phyloP scores from a whole-genome alignment of 2,113 vertebrate species.

The Notarius lentiginosus region DNA sequence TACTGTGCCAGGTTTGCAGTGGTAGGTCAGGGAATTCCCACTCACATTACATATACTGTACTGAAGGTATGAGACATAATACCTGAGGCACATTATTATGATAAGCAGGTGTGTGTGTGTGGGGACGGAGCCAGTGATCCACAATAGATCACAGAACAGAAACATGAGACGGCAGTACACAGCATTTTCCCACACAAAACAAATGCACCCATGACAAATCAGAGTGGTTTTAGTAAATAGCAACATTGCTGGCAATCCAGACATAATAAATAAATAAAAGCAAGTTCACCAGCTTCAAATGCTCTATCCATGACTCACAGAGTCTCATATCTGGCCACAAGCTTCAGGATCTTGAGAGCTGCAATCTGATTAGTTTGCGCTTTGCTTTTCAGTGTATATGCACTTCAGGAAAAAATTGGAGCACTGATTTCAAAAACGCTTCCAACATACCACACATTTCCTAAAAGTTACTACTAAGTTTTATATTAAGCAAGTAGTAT shows the following conservation, averaged over 20 bases:
- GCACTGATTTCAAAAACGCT: not conserved
- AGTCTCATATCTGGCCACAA: constrained; percentile 5
- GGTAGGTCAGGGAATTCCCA: not conserved
- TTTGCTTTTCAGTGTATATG: not conserved
- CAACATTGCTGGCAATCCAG: not conserved
- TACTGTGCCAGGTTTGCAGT: constrained; percentile 15
- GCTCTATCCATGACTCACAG: not conserved
- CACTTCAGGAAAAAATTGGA: not conserved
- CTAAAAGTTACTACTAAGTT: not conserved
- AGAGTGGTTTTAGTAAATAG: not conserved
- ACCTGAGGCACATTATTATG: not conserved
- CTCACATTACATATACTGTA: not conserved
- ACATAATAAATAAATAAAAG: not conserved
- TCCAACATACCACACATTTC: not conserved
- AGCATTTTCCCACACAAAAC: not conserved
- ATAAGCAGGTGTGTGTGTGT: constrained; percentile 11
- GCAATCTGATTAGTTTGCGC: not conserved
- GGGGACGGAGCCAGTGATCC: not conserved
- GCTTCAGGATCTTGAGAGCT: not conserved
- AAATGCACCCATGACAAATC: not conserved
- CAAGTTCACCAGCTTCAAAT: not conserved
- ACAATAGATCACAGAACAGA: constrained; percentile 1
- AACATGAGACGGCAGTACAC: not conserved
- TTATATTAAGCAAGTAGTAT: not conserved
- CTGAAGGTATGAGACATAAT: not conserved